Conservation (phyloP, 2,888 invertebrate genomes). For the Biston betularia region DNA sequence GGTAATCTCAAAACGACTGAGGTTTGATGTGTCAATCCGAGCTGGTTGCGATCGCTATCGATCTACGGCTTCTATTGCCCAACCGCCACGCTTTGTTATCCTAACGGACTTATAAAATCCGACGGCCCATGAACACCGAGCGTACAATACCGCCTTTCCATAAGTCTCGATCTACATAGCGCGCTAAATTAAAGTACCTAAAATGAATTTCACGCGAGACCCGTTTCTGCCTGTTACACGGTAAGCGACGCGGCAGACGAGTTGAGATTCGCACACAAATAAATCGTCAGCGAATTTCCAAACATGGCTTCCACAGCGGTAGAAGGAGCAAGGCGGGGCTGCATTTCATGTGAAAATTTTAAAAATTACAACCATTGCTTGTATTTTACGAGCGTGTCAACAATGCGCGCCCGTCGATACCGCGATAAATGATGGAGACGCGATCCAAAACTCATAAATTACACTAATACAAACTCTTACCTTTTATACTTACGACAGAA, state of each 20-base stretch:
- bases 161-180: conserved; percentile 41
- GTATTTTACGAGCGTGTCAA: conserved; percentile 65
- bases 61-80: conserved; percentile 79
- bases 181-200: conserved; percentile 50
- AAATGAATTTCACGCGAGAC: conserved; percentile 61
- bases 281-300: conserved; percentile 80
- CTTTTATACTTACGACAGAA: conserved; percentile 37
- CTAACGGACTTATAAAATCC: conserved; percentile 78
- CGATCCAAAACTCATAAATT: conserved; percentile 57
- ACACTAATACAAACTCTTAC: conserved; percentile 41
- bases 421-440: conserved; percentile 55
- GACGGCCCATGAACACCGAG: conserved; percentile 66
- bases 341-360: conserved; percentile 73
- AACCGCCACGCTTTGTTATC: conserved; percentile 82
- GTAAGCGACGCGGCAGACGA: conserved; percentile 59
- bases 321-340: conserved; percentile 62
- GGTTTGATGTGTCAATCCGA: conserved; percentile 84
- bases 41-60: conserved; percentile 75
- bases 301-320: conserved; percentile 76
- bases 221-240: conserved; percentile 60
- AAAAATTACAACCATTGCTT: conserved; percentile 67
- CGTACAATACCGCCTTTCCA: conserved; percentile 58
- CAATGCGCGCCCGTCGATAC: conserved; percentile 53
- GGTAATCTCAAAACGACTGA: conserved; percentile 73
- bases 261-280: conserved; percentile 72